Conservation (phyloP, 23 tunicate species). For the Trididemnum miniatum region DNA sequence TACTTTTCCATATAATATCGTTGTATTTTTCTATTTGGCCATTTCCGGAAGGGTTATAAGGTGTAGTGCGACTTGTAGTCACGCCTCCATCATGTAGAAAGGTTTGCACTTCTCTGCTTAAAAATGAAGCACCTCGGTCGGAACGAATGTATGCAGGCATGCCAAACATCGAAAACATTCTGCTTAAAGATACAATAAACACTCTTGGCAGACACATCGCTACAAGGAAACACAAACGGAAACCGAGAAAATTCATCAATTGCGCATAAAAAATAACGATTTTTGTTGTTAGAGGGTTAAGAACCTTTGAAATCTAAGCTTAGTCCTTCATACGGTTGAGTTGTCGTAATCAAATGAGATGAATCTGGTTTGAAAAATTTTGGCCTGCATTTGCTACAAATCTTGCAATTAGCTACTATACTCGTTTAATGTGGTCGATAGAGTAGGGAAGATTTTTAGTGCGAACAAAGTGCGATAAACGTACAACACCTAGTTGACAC, state of each 20-base stretch:
- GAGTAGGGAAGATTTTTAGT: not conserved
- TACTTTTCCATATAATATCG: too few relatives aligned
- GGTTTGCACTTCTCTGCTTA: not conserved
- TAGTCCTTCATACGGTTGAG: not conserved
- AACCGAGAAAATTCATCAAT: not conserved
- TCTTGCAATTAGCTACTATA: not conserved
- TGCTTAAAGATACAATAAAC: not conserved
- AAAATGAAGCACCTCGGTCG: not conserved
- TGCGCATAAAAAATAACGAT: not conserved
- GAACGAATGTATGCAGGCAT: too few relatives aligned
- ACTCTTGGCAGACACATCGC: not conserved
- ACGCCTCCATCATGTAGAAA: not conserved
- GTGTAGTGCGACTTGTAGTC: not conserved
- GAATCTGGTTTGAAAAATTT: not conserved
- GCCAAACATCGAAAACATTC: not conserved
- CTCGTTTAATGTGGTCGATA: not conserved
- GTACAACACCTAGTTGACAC: not conserved
- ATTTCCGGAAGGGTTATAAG: too few relatives aligned
- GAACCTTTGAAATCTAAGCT: not conserved
- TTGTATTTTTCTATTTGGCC: too few relatives aligned
- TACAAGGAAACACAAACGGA: not conserved
- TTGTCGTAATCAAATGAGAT: not conserved
- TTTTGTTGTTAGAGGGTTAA: not conserved
- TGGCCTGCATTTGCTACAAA: not conserved
- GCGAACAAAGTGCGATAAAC: not conserved